These are phyloP conservation scores for Athene cunicularia DNA, from an alignment of 2,113 vertebrate species.

Conservation along the genomic window DNA sequence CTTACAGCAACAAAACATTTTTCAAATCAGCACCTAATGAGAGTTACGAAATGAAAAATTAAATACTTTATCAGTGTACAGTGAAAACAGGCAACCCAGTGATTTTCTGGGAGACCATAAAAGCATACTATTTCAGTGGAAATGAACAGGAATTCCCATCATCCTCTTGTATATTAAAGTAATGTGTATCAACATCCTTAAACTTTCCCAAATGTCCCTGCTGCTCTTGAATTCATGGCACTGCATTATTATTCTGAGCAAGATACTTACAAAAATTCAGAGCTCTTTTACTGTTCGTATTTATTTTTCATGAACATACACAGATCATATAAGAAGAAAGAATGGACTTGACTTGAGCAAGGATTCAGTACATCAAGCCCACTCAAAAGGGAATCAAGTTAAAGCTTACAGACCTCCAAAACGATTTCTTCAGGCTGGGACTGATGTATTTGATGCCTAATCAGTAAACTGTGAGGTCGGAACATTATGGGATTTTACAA, in stretches of 20 bases:
- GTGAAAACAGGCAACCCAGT: background rate
- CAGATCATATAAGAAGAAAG: background rate
- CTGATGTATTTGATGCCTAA: background rate
- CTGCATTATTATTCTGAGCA: background rate
- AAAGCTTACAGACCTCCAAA: background rate
- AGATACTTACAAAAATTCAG: background rate
- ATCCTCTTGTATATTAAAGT: background rate
- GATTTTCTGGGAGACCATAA: background rate
- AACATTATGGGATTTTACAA: background rate
- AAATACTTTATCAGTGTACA: background rate
- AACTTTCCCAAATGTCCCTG: background rate
- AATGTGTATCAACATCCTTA: background rate
- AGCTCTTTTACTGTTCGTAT: background rate
- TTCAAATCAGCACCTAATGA: background rate
- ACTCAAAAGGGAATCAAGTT: background rate
- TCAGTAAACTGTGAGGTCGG: background rate
- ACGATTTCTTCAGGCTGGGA: background rate
- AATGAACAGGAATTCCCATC: background rate
- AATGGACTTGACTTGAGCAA: background rate
- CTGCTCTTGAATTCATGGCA: background rate
- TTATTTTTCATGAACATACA: background rate
- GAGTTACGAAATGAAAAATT: background rate
- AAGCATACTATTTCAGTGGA: background rate
- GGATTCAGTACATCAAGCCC: background rate
- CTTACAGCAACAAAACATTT: background rate